Base-by-base conservation (phyloP, 2,797 vertebrate species). In the Artibeus jamaicensis region DNA sequence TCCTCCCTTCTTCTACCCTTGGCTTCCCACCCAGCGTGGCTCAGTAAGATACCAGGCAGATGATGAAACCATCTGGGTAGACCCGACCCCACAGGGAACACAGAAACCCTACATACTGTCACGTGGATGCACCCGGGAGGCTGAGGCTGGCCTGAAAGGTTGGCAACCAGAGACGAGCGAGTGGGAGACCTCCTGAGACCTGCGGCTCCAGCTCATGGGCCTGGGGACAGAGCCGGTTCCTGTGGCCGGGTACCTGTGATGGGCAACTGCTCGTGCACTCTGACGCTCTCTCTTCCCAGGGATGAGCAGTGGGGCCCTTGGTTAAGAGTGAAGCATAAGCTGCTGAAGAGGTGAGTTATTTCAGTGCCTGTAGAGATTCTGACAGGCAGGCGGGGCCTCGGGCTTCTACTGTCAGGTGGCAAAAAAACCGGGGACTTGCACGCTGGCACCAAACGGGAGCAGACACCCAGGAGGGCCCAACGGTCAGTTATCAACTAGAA, bases 321-420 rank as follows among this genome's bases (percentile, higher is more conserved):
- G 48, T 21, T 42, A 34, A 62, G n/a, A 68, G 71, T 4, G 12
- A 74, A 78, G 93, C 0, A 12, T 8, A 6, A 11, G 59, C 44
- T 11, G 62, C 92, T 70, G 1, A 9, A 39, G 59, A 91, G 77
- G 74, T 76, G 83, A 92, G 91, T n/a, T 44, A 87, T n/a, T 53
- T 42, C 29, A 32, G 46, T 1, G 37, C 79, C 62, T 73, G 62
- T 22, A 79, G 92, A 84, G 89, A 84, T 32, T 32, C 0, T 2
- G 62, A 62, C 34, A 11, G 77, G 77, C 18, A 62, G 81, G 79
- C 57, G 32, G 78, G 34, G 77, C 37, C 34, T 46, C 26, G 50
- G 82, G 74, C 88, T 95, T 88, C 89, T 62, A 70, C 48, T 94
- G 79, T 81, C 88, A 62, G 34, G 71, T 9, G 9, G 42, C 86